Evolutionary conservation across 1,140 invertebrate genomes (phyloP).

Genomic region (Zaprionus tsacasi): DNA sequence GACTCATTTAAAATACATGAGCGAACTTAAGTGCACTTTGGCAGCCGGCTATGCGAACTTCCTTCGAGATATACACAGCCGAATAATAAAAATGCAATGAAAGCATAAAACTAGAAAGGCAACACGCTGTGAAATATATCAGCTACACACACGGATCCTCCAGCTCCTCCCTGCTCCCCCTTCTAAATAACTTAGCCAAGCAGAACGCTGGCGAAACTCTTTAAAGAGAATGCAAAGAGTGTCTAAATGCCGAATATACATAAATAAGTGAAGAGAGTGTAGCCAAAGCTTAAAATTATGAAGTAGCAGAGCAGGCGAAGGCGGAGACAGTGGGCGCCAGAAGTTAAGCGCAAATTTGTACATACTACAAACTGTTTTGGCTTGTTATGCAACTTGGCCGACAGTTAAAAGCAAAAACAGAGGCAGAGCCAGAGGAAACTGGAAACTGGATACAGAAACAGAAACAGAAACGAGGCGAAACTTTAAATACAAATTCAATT

Average conservation of each 20-base stretch:
- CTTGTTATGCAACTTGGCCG: conserved; percentile 70
- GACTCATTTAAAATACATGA: conserved; percentile 84
- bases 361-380: conserved; percentile 80
- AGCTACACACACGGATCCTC: conserved; percentile 15
- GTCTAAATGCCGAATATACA: conserved; percentile 2
- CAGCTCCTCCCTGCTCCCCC: conserved; percentile 7
- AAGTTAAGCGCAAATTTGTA: conserved; percentile 78
- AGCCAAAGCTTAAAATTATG: conserved; percentile 53
- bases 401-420: conserved; percentile 29
- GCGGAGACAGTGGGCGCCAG: conserved; percentile 25
- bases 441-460: conserved; percentile 3
- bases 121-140: conserved; percentile 50
- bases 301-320: conserved; percentile 31
- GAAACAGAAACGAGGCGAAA: conserved; percentile 37
- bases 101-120: conserved; percentile 76
- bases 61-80: conserved; percentile 66
- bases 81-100: conserved; percentile 82
- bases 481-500: conserved; percentile 83
- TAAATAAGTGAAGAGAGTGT: conserved; percentile 7
- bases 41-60: conserved; percentile 72
- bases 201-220: not conserved
- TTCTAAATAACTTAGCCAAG: not conserved
- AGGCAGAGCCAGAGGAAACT: conserved; percentile 9
- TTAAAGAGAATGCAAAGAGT: conserved; percentile 1
- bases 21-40: conserved; percentile 83